Evolutionary conservation across 2,797 vertebrate species (phyloP).

Genomic region (Natrix natrix): DNA sequence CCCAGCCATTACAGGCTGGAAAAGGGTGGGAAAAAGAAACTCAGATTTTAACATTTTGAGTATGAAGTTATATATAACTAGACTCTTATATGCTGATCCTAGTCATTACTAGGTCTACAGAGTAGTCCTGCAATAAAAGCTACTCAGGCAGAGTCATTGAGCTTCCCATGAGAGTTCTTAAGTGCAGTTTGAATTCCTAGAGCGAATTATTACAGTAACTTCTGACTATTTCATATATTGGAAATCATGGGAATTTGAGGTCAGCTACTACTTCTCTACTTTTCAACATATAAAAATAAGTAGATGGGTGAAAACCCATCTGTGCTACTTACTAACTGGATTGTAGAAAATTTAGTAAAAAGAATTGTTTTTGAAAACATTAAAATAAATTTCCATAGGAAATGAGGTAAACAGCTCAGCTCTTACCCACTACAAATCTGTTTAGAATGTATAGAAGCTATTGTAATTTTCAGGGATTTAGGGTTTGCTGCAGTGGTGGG

Average conservation of each 20-base stretch:
- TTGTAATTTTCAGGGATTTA: background rate
- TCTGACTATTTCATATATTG: background rate
- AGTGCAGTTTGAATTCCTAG: background rate
- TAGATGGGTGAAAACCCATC: background rate
- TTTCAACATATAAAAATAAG: background rate
- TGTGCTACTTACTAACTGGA: background rate
- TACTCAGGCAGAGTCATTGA: background rate
- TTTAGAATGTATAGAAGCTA: background rate
- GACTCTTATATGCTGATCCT: background rate
- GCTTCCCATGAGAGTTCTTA: background rate
- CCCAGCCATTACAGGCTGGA: background rate
- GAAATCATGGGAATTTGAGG: background rate
- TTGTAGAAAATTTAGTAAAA: background rate
- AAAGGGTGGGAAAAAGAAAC: background rate
- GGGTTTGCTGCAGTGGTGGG: background rate
- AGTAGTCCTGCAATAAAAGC: background rate
- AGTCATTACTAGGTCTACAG: background rate
- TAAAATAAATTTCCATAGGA: background rate
- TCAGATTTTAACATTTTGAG: background rate
- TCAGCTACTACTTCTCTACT: background rate
- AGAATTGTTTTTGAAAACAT: background rate
- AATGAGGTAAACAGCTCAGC: background rate
- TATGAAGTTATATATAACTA: background rate
- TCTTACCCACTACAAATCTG: background rate
- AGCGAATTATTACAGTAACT: background rate